phyloP scores from a whole-genome alignment of 1,140 invertebrate genomes.

The Bombus huntii region DNA sequence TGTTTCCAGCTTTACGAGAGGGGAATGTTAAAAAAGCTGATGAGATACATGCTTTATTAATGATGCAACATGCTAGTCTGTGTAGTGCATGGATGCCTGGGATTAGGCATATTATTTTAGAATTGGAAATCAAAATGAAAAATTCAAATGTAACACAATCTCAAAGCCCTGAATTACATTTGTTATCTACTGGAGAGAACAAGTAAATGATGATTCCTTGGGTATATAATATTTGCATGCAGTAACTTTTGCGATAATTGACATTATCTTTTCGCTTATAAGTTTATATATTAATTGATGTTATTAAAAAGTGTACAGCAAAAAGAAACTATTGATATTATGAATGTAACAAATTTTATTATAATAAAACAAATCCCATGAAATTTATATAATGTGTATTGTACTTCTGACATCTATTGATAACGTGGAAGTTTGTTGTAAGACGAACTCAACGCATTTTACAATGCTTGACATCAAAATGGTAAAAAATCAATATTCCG shows the following conservation, averaged over 20 bases:
- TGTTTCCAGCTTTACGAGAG: conserved; percentile 77
- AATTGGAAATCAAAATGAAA: conserved; percentile 66
- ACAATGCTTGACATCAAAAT: neutral
- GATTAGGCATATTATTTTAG: conserved; percentile 79
- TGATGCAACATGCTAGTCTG: conserved; percentile 78
- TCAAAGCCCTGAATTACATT: neutral
- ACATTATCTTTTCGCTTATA: neutral
- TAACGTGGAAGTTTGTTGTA: neutral
- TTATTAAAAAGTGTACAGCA: neutral
- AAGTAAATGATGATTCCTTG: neutral
- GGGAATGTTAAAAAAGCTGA: conserved; percentile 76
- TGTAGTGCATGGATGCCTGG: conserved; percentile 82
- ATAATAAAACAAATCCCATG: neutral
- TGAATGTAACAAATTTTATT: conserved; percentile 30
- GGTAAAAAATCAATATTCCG: neutral
- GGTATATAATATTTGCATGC: neutral
- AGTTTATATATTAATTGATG: neutral
- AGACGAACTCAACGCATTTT: neutral
- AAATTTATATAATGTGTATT: conserved; percentile 16
- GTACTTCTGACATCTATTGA: neutral
- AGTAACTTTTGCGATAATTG: neutral
- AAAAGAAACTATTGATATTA: neutral
- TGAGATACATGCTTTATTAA: conserved; percentile 78
- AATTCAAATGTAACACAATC: neutral
- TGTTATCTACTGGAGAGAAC: conserved; percentile 6